These are phyloP conservation scores for Tinamus major DNA, from an alignment of 2,797 vertebrate genomes.

Conservation along the genomic window DNA sequence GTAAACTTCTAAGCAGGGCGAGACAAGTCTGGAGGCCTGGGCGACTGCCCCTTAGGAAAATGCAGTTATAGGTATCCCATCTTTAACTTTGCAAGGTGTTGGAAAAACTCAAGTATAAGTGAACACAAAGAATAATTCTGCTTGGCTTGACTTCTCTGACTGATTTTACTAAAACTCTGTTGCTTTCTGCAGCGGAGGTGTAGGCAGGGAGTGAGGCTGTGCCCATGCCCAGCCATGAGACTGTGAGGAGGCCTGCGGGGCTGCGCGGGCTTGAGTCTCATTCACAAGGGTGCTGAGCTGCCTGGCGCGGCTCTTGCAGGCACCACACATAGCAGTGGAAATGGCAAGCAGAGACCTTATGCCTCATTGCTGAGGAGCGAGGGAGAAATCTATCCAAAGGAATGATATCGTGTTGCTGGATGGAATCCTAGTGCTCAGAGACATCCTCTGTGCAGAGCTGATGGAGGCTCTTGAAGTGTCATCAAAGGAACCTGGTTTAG, in stretches of 20 bases:
- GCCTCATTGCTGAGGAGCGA: not conserved
- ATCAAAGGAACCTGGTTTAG: not conserved
- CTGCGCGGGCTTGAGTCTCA: not conserved
- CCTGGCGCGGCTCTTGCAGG: not conserved
- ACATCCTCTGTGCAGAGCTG: not conserved
- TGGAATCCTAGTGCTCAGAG: not conserved
- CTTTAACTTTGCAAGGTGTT: not conserved
- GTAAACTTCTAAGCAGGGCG: not conserved
- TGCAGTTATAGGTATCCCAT: not conserved
- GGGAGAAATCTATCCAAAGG: constrained; percentile 5
- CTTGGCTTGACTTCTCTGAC: not conserved
- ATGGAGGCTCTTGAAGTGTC: not conserved
- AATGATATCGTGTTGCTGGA: constrained; percentile 11
- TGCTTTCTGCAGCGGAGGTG: not conserved
- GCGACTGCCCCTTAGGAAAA: not conserved
- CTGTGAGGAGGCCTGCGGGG: too few relatives aligned
- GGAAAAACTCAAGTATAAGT: not conserved
- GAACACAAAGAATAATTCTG: not conserved
- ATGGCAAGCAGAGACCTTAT: not conserved
- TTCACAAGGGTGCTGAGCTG: not conserved
- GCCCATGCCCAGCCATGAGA: too few relatives aligned
- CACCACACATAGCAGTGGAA: not conserved
- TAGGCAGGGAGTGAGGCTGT: not conserved
- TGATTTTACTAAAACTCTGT: not conserved
- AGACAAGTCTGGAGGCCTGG: not conserved